phyloP scores from a whole-genome alignment of 2,113 vertebrate species.

The Cyrtonyx montezumae region DNA sequence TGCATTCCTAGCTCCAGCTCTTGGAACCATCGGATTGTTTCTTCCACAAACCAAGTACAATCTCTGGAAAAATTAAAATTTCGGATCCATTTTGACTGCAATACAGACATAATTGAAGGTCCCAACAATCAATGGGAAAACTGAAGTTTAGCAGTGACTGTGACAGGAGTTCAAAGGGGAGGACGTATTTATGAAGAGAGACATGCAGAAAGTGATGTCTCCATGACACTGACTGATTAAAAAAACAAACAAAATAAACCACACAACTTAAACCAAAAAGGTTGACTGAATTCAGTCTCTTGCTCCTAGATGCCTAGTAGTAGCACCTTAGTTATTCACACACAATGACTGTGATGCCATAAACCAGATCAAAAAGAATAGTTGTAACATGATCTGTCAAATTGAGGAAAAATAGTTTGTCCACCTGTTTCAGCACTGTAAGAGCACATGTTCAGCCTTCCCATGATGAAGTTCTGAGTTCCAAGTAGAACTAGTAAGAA shows the following conservation, averaged over 20 bases:
- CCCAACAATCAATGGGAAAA: not conserved
- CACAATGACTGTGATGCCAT: not conserved
- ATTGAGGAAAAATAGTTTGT: not conserved
- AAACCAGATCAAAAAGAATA: not conserved
- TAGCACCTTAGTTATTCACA: not conserved
- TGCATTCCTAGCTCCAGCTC: not conserved
- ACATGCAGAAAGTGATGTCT: not conserved
- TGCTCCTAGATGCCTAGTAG: not conserved
- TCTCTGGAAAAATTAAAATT: not conserved
- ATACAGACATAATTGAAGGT: not conserved
- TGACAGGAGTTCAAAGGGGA: not conserved
- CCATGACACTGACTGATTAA: not conserved
- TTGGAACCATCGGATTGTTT: not conserved
- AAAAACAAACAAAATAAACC: not conserved
- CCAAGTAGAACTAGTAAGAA: not conserved
- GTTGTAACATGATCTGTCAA: slow-evolving; percentile 7
- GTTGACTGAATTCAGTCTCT: not conserved
- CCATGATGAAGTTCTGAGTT: not conserved
- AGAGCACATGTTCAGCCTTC: not conserved
- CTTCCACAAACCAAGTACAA: not conserved
- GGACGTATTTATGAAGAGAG: not conserved
- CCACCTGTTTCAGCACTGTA: not conserved
- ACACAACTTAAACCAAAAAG: not conserved
- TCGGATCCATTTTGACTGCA: not conserved
- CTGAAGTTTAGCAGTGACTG: not conserved